A percentile compares a stretch with the other conserved stretches of the same genome.
phyloP scores from a whole-genome alignment of 2,113 vertebrate genomes.

The Psittacula cyanocephala region DNA sequence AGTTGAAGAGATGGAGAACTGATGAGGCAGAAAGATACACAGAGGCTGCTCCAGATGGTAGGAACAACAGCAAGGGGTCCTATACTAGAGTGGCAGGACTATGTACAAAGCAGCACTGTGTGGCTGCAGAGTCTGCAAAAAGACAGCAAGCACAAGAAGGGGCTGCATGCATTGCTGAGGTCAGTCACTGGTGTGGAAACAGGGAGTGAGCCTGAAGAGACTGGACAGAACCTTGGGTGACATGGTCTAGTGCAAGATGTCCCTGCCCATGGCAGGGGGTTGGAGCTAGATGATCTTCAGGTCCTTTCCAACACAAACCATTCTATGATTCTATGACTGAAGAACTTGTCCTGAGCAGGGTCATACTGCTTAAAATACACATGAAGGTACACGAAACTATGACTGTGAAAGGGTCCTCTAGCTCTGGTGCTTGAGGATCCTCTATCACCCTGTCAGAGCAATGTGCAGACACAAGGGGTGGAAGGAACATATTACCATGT shows the following conservation, averaged over 20 bases:
- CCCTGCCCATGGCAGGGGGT: background rate
- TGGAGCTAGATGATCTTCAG: background rate
- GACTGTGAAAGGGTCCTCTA: background rate
- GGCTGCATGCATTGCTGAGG: background rate
- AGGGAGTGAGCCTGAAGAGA: background rate
- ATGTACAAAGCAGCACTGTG: background rate
- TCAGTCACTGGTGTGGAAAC: background rate
- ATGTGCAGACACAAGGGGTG: background rate
- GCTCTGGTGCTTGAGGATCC: background rate
- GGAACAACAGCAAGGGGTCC: background rate
- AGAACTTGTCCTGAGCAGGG: background rate
- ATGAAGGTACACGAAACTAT: background rate
- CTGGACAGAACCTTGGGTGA: background rate
- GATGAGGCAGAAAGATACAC: slow-evolving; percentile 47
- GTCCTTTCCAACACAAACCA: background rate
- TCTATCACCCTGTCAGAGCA: background rate
- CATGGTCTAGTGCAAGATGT: background rate
- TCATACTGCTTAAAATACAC: background rate
- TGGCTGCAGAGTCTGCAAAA: background rate
- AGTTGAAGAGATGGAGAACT: slow-evolving; percentile 27
- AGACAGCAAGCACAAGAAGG: background rate
- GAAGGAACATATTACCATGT: background rate
- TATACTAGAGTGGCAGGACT: background rate
- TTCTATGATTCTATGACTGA: background rate
- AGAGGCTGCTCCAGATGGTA: slow-evolving; percentile 38